Evolutionary conservation across 2,113 vertebrate genomes (phyloP), one percentile per base, ranked within the genome.

Genomic region (Alosa alosa): DNA sequence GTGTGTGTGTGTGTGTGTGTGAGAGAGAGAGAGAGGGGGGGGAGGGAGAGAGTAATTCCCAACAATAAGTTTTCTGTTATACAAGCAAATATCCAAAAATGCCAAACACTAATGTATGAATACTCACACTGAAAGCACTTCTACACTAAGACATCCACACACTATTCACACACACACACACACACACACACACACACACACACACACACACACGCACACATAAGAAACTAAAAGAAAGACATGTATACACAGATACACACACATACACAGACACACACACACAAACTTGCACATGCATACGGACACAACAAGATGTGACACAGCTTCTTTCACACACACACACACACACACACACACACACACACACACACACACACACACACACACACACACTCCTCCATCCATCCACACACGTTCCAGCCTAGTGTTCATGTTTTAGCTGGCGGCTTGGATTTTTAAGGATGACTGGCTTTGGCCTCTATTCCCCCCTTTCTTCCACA

Each of bases 401-500:
- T 45, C 41, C 44, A 8, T 22, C 22, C 17, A 36, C 20, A 41
- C 13, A n/a, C 55, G n/a, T 6, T 22, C 55, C 55, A 22, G 6
- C 20, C 55, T 18, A 60, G 18, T 60, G 20, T 22, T 45, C 57
- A 1, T 57, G 45, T 82, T 57, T 82, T 22, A 3, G 86, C 84
- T 46, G 2, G 50, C 36, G 39, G 78, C 81, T 45, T 84, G 31
- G 36, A 81, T 75, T 87, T 82, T 50, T 84, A 52, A 72, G 86
- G 83, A 64, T 85, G 86, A 85, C 57, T 83, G 83, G 20, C 25
- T 81, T 41, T 50, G 52, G 25, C 72, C 72, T 78, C 72, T 78
- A 36, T 15, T 11, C 75, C 57, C 36, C 11, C 72, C 4, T 31
- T 31, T 1, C 68, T 4, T 8, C 13, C 64, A 64, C 60, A 11